Evolutionary conservation across 2,888 invertebrate species (phyloP).

Genomic region (Dicyrtomina minuta): DNA sequence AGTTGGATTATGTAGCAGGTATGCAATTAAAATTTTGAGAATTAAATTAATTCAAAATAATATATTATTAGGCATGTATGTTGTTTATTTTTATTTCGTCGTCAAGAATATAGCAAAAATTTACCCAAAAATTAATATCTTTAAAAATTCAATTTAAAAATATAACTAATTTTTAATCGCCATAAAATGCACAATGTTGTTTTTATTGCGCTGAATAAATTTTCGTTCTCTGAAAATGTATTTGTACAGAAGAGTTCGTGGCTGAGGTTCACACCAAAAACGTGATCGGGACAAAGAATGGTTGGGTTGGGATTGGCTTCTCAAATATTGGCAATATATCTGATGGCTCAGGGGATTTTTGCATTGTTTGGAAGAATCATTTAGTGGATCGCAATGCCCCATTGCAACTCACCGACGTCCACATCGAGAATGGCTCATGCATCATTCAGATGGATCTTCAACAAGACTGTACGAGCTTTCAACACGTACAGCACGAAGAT

Average conservation of each 20-base stretch:
- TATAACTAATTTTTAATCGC: too few species aligned
- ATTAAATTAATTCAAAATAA: not conserved
- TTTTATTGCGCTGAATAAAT: too few species aligned
- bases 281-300: slow-evolving; percentile 35
- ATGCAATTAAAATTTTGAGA: slow-evolving; percentile 9
- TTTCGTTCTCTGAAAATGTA: too few species aligned
- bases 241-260: slow-evolving; percentile 45
- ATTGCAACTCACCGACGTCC: slow-evolving; percentile 48
- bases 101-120: too few species aligned
- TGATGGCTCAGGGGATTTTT: slow-evolving; percentile 52
- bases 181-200: too few species aligned
- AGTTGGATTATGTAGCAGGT: slow-evolving; percentile 50
- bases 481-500: slow-evolving; percentile 60
- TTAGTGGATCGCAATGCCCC: slow-evolving; percentile 26
- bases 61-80: not conserved
- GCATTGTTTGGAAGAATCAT: slow-evolving; percentile 49
- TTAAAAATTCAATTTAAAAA: slow-evolving; percentile 5
- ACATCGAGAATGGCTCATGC: slow-evolving; percentile 43
- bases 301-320: slow-evolving; percentile 53
- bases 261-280: slow-evolving; percentile 51
- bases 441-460: slow-evolving; percentile 62
- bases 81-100: too few species aligned
- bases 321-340: slow-evolving; percentile 49
- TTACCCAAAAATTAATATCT: too few species aligned
- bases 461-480: slow-evolving; percentile 72